Conservation (phyloP, 2,797 vertebrate genomes). For the Vultur gryphus region DNA sequence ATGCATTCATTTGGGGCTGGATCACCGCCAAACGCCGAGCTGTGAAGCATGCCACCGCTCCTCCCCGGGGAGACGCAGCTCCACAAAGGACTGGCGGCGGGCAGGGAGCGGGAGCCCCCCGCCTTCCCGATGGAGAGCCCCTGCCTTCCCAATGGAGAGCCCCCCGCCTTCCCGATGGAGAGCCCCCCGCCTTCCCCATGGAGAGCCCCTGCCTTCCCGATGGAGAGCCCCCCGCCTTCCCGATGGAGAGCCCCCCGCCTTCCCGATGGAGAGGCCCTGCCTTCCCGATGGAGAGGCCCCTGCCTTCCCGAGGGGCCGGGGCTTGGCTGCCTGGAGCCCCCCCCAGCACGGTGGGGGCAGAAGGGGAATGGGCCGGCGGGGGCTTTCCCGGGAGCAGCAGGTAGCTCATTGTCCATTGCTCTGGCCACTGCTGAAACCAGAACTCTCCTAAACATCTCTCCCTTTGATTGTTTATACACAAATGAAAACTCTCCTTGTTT, state of each 20-base stretch:
- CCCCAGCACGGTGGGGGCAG: rapidly evolving
- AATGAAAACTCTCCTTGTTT: not conserved
- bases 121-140: not conserved
- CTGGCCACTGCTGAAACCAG: not conserved
- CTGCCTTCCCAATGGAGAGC: rapidly evolving
- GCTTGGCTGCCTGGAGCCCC: not conserved
- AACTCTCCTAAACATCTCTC: not conserved
- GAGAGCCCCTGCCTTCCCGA: too few species aligned
- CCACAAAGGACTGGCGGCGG: not conserved
- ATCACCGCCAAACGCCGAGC: not conserved
- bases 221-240: not conserved
- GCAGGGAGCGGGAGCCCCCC: not conserved
- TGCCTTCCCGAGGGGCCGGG: rapidly evolving
- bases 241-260: not conserved
- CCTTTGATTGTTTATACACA: not conserved
- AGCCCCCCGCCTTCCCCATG: not conserved
- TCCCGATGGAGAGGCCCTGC: not conserved
- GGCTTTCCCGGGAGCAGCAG: not conserved
- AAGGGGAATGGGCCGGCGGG: not conserved
- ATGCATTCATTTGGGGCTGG: conserved; percentile 52
- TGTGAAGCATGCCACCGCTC: conserved; percentile 20
- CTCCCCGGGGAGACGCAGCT: not conserved
- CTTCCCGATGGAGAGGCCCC: not conserved
- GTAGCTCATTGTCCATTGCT: rapidly evolving
- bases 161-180: not conserved